Conservation (phyloP, 2,113 vertebrate genomes). For the Fregetta grallaria region DNA sequence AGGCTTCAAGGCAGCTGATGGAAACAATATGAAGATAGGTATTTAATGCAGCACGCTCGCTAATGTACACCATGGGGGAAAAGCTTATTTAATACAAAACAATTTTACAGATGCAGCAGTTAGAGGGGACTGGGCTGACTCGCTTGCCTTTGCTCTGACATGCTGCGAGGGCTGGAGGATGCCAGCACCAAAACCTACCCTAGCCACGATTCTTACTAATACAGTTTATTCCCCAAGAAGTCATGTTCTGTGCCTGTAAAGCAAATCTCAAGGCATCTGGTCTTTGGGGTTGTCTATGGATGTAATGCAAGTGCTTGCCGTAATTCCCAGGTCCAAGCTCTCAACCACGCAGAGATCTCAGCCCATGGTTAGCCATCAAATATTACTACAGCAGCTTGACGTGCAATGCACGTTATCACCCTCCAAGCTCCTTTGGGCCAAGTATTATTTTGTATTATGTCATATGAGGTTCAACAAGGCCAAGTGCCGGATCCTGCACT, state of each 20-base stretch:
- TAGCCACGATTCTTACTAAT: neutral
- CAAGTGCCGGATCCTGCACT: too few species aligned
- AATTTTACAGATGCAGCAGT: neutral
- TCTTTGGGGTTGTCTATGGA: neutral
- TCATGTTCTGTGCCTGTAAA: neutral
- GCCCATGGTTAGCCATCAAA: too few species aligned
- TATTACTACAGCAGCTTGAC: fast-evolving
- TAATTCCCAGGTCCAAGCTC: neutral
- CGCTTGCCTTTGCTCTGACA: neutral
- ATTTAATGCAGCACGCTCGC: neutral
- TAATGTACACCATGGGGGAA: neutral
- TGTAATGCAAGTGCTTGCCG: fast-evolving
- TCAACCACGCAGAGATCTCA: neutral
- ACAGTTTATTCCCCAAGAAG: neutral
- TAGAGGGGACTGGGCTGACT: neutral
- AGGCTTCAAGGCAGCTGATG: constrained; percentile 20
- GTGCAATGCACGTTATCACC: neutral
- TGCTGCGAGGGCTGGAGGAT: neutral
- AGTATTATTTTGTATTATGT: neutral
- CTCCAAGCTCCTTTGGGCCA: neutral
- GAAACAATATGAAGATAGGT: neutral
- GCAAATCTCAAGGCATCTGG: neutral
- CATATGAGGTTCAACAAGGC: too few species aligned
- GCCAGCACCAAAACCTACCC: neutral
- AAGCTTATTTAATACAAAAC: constrained; percentile 18